These are phyloP conservation scores for Euwallacea similis DNA, from an alignment of 1,140 invertebrate species.

Conservation along the genomic window DNA sequence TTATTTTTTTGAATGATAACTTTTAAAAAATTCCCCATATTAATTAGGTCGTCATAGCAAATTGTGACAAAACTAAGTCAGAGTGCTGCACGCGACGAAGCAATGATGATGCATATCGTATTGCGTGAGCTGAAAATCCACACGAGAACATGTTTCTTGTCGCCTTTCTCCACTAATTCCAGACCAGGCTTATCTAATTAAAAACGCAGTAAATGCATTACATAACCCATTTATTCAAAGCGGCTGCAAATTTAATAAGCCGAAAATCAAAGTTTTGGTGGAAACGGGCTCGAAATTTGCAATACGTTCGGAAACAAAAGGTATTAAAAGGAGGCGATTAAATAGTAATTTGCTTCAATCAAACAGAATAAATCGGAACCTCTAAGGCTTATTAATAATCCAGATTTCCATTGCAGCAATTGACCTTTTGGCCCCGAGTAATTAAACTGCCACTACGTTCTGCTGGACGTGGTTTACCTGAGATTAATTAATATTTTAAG, in stretches of 20 bases:
- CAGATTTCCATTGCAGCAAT: slow-evolving; percentile 2
- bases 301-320: not conserved
- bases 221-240: not conserved
- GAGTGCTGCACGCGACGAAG: not conserved
- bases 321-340: not conserved
- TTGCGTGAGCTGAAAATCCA: not conserved
- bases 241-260: not conserved
- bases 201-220: not conserved
- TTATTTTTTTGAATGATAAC: too few species aligned
- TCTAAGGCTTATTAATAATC: not conserved
- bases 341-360: not conserved
- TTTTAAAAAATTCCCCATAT: too few species aligned
- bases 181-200: not conserved
- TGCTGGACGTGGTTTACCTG: slow-evolving; percentile 12
- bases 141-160: not conserved
- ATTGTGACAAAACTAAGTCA: too few species aligned
- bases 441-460: slow-evolving; percentile 6
- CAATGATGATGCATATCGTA: slow-evolving; percentile 2
- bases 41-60: too few species aligned
- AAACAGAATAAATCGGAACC: not conserved
- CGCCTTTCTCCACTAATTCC: not conserved
- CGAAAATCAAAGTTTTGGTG: not conserved
- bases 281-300: too few species aligned
- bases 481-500: slow-evolving; percentile 17
- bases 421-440: not conserved